Conservation (phyloP, 92 coral and sea anemone species). For the Parazoanthus darwini region DNA sequence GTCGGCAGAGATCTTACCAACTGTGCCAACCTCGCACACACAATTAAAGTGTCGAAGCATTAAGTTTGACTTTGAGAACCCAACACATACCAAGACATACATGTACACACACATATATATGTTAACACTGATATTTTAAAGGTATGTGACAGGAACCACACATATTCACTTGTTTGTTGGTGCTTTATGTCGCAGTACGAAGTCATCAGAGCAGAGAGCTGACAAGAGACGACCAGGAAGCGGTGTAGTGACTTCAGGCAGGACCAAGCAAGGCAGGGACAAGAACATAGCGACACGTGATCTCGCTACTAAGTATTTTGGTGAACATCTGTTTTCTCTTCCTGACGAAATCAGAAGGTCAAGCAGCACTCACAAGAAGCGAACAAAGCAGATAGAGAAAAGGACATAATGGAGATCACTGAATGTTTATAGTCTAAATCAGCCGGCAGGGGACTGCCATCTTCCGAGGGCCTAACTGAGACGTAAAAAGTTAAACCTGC, state of each 20-base stretch:
- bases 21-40: too few species aligned
- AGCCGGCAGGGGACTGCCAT: neutral
- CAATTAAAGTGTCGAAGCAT: too few species aligned
- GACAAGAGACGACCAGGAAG: slow-evolving; percentile 35
- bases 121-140: too few species aligned
- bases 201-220: slow-evolving; percentile 17
- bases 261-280: slow-evolving; percentile 29
- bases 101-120: too few species aligned
- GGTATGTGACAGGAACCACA: too few species aligned
- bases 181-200: neutral
- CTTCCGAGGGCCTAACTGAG: too few species aligned
- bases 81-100: too few species aligned
- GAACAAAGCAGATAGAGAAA: slow-evolving; percentile 1
- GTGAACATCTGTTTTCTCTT: slow-evolving; percentile 89
- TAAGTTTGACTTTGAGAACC: too few species aligned
- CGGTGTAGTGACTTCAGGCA: slow-evolving; percentile 32
- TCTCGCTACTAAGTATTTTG: slow-evolving; percentile 92
- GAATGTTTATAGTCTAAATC: too few species aligned
- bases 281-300: slow-evolving; percentile 68
- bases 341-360: slow-evolving; percentile 57
- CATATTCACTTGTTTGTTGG: neutral
- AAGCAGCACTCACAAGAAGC: slow-evolving; percentile 16
- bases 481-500: too few species aligned
- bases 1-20: too few species aligned
- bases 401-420: neutral